Evolutionary conservation across 2,888 invertebrate species (phyloP), one percentile per base, ranked within the genome.

Genomic region (Zeuzera pyrina): DNA sequence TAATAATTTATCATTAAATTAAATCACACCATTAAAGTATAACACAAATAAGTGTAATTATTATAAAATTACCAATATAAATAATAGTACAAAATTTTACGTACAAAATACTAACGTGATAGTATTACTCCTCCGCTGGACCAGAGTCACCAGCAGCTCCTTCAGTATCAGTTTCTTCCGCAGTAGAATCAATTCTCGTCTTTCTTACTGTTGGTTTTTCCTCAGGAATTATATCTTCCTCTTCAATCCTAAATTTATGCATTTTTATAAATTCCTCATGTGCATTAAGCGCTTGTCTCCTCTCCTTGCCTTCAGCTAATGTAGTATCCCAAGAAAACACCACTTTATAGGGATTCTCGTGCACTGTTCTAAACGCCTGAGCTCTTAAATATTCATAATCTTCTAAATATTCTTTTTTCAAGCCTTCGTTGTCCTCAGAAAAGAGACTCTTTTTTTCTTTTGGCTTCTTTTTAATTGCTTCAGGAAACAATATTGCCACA

Each of bases 401-500:
- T 2, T 63, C 52, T 24, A 83, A 45, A 41, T 76, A 84, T 12
- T 65, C 55, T 2, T 49, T 58, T 42, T 77, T 81, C 2, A 70
- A 42, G 21, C 56, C 49, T 12, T 65, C 66, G 30, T 77, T 77
- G 15, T 83, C 59, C 7, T 79, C 76, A 2, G 78, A 53, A 0
- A 86, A 61, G 8, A 84, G 58, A 33, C 84, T 74, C 15, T 73
- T 73, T 29, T 77, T 71, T 2, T 64, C 53, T 41, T 69, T 66
- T 11, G 68, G 68, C 42, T 72, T 66, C 41, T 81, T 81, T 43
- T 83, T 81, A 19, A 86, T 71, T 15, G 86, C 85, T 51, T 88
- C 87, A 0, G 89, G 89, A 45, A 89, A 88, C 8, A 88, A 57
- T 37, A 84, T 84, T 5, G 85, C 85, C 1, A 90, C 85, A 0